Conservation (phyloP, 2,113 vertebrate species). For the Tympanuchus pallidicinctus region DNA sequence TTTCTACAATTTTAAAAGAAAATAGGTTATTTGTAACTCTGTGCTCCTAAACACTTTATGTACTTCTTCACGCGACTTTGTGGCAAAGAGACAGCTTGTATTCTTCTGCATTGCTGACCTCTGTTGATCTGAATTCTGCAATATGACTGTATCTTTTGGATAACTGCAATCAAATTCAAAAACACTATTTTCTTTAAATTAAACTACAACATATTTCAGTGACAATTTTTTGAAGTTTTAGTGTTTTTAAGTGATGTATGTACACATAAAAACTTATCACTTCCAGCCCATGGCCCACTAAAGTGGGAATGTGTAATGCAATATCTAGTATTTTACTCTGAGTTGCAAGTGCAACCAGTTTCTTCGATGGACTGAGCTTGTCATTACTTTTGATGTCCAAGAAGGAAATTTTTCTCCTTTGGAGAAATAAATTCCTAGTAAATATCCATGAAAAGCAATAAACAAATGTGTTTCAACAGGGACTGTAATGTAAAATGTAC, state of each 20-base stretch:
- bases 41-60: neutral
- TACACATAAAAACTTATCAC: neutral
- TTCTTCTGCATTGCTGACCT: neutral
- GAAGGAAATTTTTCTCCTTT: neutral
- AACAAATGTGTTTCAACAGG: neutral
- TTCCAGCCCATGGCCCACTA: neutral
- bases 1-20: neutral
- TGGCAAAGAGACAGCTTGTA: neutral
- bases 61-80: neutral
- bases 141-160: rapidly evolving
- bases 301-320: neutral
- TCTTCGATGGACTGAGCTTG: rapidly evolving
- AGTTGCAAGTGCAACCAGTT: rapidly evolving
- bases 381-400: neutral
- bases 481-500: neutral
- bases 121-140: neutral
- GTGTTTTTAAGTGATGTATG: neutral
- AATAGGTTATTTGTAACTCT: neutral
- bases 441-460: neutral
- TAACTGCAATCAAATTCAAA: neutral
- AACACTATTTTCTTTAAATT: neutral
- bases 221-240: neutral
- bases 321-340: neutral
- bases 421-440: neutral
- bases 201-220: neutral